Evolutionary conservation across 2,888 invertebrate genomes (phyloP), one percentile per base, ranked within the genome.

Genomic region (Willowsia nigromaculata): DNA sequence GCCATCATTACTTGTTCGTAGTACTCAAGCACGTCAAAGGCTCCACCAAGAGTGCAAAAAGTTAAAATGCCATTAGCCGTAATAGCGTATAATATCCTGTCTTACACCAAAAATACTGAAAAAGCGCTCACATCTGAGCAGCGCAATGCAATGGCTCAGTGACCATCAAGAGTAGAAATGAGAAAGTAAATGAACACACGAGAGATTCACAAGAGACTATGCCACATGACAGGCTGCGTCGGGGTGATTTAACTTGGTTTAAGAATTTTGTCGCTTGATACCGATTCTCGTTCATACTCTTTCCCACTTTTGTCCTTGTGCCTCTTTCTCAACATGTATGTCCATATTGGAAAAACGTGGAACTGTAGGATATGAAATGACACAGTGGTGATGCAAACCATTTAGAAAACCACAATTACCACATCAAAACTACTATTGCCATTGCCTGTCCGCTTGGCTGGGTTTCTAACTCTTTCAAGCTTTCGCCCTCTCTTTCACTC

Each of bases 341-440:
- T 65, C 33, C 33, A 65, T n/a, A 27, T 9, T 65, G 65, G 65
- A 65, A 30, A 33, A 37, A 18, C 5, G 40, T 40, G 18, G 40
- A 40, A 40, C n/a, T 18, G 15, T 13, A n/a, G 30, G 62, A 56
- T 43, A 59, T 78, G 40, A 56, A 56, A 56, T 22, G 59, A 78
- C 25, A 84, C 59, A 25, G 22, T 40, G 30, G 74, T 50, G 27
- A 76, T 40, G 68, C 85, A 47, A 76, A 25, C 30, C 59, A 76
- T 76, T 85, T 76, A 47, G 37, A 27, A 59, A 76, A 40, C 85
- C 25, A 59, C 59, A 62, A n/a, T 76, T 85, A 85, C 85, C 85
- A 76, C 85, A 85, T 76, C 76, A 62, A 85, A 50, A 37, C 25
- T 18, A 0, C 71, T 84, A 22, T 74, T 74, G 18, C 18, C 43